phyloP scores from a whole-genome alignment of 2,113 vertebrate species.

The Brachyhypopomus occidentalis region DNA sequence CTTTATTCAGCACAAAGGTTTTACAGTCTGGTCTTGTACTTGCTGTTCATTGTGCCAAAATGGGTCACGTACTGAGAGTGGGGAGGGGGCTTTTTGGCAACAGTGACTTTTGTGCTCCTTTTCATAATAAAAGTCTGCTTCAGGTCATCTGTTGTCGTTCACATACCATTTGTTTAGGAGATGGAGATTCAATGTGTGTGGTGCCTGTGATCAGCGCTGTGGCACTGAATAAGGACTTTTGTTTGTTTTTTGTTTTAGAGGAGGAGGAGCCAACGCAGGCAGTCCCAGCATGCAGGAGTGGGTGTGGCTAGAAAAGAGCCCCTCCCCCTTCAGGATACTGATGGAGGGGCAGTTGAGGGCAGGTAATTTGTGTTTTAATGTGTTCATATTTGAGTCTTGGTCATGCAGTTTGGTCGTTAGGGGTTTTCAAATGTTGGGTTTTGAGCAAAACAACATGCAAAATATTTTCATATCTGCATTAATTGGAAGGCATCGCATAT shows the following conservation, averaged over 20 bases:
- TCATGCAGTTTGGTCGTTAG: no score
- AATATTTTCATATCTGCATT: no score
- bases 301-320: constrained; percentile 29
- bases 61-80: not conserved
- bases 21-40: not conserved
- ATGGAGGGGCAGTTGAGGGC: constrained; percentile 45
- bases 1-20: no score
- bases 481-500: no score
- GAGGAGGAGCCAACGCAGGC: constrained; percentile 58
- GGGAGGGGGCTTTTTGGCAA: constrained; percentile 19
- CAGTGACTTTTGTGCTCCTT: constrained; percentile 1
- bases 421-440: no score
- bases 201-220: not conserved
- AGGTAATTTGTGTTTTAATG: constrained; percentile 28
- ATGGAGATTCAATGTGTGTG: not conserved
- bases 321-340: constrained; percentile 34
- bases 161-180: not conserved
- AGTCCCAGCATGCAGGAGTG: constrained; percentile 35
- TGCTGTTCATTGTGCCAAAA: constrained; percentile 13
- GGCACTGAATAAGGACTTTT: not conserved
- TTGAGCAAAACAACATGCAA: no score
- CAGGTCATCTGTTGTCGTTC: not conserved
- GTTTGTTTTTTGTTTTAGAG: constrained; percentile 45
- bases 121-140: constrained; percentile 6
- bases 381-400: not conserved